Evolutionary conservation across 2,888 invertebrate species (phyloP), one percentile per base, ranked within the genome.

Genomic region (Habroteleia sp.): DNA sequence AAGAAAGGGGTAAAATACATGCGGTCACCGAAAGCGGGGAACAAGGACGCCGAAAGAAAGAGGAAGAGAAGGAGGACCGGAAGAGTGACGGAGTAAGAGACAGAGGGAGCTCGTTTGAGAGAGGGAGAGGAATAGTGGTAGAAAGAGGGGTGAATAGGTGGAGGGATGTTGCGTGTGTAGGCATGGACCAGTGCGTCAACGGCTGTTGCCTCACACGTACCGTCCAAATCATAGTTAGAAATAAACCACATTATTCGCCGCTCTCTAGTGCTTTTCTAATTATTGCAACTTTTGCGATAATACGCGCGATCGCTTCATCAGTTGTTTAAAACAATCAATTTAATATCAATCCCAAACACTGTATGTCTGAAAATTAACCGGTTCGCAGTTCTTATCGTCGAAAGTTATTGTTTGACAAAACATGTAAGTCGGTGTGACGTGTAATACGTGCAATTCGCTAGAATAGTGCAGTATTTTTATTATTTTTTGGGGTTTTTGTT

Each of bases 181-280:
- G 87, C 88, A 88, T 88, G 88, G 88, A 87, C 88, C 88, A 88
- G 88, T 88, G 88, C 88, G 88, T 88, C 88, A 88, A 88, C 88
- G 88, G 86, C 88, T 87, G 86, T 88, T 87, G 88, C 88, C 88
- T 87, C 86, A 88, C 87, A 88, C 88, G 88, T 87, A 87, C 84
- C 86, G 85, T 82, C 77, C 83, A 88, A 88, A 88, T 87, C 86
- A 86, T 86, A 84, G 84, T 87, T 85, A 85, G 85, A 83, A 81
- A 76, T 80, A 80, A 44, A 71, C 60, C 68, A 52, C 71, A 66
- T 72, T 62, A 54, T 72, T 50, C 66, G 66, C 62, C 42, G 35
- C 65, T 41, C 14, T 23, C 46, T 39, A 72, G 76, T 56, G 62
- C 35, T 35, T 27, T 74, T 66, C 25, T 33, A 52, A 44, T 25